Percentiles rank a stretch among this genome's conserved stretches.
phyloP scores from a whole-genome alignment of 1,140 invertebrate species.

The Drosophila punjabiensis region DNA sequence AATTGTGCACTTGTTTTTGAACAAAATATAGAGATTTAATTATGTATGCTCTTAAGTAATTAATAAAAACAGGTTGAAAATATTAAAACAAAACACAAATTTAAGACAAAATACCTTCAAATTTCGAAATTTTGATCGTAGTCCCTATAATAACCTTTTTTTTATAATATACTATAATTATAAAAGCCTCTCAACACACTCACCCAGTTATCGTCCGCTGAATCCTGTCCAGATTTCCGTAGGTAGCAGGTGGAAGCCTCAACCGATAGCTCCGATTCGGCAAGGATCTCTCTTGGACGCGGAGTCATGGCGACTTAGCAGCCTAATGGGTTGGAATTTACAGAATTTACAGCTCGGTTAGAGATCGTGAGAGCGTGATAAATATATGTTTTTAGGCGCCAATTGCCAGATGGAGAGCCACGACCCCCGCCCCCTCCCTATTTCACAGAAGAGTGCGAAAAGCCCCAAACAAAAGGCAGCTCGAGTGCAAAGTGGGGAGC shows the following conservation, averaged over 20 bases:
- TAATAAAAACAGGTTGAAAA: no score
- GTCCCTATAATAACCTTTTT: no score
- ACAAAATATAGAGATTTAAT: no score
- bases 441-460: conserved; percentile 61
- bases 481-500: conserved; percentile 36
- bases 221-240: conserved; percentile 41
- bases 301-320: conserved; percentile 46
- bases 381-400: conserved; percentile 7
- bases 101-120: no score
- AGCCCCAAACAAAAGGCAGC: conserved; percentile 50
- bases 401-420: conserved; percentile 4
- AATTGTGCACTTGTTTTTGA: no score
- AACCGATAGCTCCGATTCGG: conserved; percentile 22
- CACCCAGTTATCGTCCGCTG: conserved; percentile 39
- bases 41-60: no score
- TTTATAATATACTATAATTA: no score
- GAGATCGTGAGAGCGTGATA: conserved; percentile 13
- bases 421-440: neutral
- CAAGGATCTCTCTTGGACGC: conserved; percentile 54
- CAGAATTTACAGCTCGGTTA: conserved; percentile 26
- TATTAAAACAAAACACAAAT: no score
- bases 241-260: conserved; percentile 46
- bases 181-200: conserved; percentile 15
- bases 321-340: conserved; percentile 33
- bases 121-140: no score